These are phyloP conservation scores for Zosterops hypoxanthus DNA, from an alignment of 2,113 vertebrate genomes.

Conservation along the genomic window DNA sequence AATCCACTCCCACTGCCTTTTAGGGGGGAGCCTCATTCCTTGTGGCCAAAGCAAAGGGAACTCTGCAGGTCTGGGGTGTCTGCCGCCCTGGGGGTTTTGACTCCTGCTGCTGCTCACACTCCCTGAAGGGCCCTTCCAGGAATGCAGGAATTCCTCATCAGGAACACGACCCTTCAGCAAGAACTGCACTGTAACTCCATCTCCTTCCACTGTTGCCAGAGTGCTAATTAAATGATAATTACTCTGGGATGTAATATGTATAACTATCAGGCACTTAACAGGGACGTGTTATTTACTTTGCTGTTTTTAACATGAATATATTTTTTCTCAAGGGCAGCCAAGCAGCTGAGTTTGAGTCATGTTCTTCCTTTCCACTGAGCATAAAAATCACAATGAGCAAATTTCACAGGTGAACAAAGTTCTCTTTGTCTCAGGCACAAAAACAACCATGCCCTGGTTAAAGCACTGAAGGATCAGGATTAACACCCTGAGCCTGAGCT, in stretches of 20 bases:
- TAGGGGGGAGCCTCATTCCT: not conserved
- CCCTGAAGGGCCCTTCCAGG: not conserved
- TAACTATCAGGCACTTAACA: constrained; percentile 47
- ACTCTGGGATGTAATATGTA: constrained; percentile 24
- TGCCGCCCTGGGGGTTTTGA: not conserved
- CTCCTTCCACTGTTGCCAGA: not conserved
- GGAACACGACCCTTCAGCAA: not conserved
- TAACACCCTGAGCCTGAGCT: not conserved
- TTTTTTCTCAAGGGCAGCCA: constrained; percentile 2
- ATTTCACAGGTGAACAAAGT: not conserved
- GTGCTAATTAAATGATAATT: constrained; percentile 64
- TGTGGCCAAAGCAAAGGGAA: not conserved
- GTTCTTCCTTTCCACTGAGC: not conserved
- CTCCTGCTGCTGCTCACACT: not conserved
- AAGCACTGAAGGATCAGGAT: not conserved
- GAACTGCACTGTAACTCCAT: not conserved
- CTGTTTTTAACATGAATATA: not conserved
- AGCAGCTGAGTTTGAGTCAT: not conserved
- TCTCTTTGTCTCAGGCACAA: not conserved
- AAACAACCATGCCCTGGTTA: not conserved
- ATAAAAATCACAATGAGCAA: not conserved
- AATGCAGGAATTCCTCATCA: not conserved
- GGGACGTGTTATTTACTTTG: constrained; percentile 27
- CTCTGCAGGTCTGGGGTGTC: not conserved
- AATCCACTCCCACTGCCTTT: not conserved